phyloP scores from a whole-genome alignment of 2,797 vertebrate species.

The Aeoliscus strigatus region DNA sequence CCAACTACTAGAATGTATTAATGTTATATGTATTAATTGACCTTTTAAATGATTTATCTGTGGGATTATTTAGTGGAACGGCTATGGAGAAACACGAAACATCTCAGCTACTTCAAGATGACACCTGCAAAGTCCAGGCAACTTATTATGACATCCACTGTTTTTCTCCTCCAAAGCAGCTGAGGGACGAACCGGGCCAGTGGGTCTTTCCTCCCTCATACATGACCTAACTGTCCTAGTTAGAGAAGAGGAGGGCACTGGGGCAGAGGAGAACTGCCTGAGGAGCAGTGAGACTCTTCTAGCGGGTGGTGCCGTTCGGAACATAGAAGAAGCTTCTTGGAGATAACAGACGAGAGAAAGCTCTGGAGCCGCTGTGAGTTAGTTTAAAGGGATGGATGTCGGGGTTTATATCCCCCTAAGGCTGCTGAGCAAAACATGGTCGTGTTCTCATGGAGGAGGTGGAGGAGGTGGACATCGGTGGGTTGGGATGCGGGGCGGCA shows the following conservation, averaged over 20 bases:
- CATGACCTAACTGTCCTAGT: conserved; percentile 25
- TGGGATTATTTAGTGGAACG: too few species aligned
- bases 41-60: too few species aligned
- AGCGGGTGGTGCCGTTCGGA: background rate
- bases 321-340: conserved; percentile 4
- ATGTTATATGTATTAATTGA: too few species aligned
- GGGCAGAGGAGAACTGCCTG: conserved; percentile 19
- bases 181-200: too few species aligned
- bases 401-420: too few species aligned
- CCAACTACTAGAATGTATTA: too few species aligned
- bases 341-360: background rate
- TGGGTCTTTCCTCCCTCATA: conserved; percentile 10
- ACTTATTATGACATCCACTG: too few species aligned
- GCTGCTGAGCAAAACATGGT: background rate
- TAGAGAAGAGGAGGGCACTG: conserved; percentile 17
- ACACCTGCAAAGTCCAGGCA: too few species aligned
- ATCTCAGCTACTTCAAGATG: too few species aligned
- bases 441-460: conserved; percentile 1
- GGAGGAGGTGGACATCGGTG: background rate
- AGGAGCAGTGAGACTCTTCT: conserved; percentile 11
- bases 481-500: conserved; percentile 3
- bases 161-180: too few species aligned
- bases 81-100: too few species aligned
- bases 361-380: conserved; percentile 1
- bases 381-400: too few species aligned